Evolutionary conservation across 2,888 invertebrate genomes (phyloP).

Genomic region (Sericinus montela): DNA sequence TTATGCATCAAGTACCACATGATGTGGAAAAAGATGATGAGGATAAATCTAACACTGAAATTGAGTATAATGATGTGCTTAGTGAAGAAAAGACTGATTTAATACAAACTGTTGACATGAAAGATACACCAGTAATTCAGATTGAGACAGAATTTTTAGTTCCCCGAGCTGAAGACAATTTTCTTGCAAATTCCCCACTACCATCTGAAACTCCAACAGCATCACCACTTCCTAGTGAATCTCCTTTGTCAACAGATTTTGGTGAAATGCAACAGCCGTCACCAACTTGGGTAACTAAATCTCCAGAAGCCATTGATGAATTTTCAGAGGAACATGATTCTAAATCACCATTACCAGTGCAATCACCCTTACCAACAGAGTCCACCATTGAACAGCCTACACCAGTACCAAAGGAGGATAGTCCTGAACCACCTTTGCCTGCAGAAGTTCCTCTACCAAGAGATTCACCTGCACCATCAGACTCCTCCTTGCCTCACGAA

Average conservation of each 20-base stretch:
- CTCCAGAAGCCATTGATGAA: conserved; percentile 1
- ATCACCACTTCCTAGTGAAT: conserved; percentile 8
- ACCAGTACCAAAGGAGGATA: conserved; percentile 20
- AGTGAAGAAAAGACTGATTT: conserved; percentile 15
- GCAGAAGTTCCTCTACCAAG: conserved; percentile 21
- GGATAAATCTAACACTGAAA: background rate
- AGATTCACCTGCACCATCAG: conserved; percentile 27
- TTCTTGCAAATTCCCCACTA: conserved; percentile 20
- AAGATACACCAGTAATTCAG: conserved; percentile 20
- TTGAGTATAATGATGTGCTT: conserved; percentile 3
- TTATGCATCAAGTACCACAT: conserved; percentile 19
- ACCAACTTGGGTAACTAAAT: background rate
- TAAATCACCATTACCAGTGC: conserved; percentile 5
- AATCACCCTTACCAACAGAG: conserved; percentile 20
- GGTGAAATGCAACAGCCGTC: conserved; percentile 1
- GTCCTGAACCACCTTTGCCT: conserved; percentile 24
- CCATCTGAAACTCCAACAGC: conserved; percentile 21
- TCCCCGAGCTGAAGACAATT: conserved; percentile 2
- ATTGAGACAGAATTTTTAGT: conserved; percentile 16
- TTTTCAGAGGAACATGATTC: background rate
- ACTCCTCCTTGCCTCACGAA: conserved; percentile 27
- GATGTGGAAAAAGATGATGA: background rate
- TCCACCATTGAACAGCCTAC: conserved; percentile 9
- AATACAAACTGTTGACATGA: conserved; percentile 12
- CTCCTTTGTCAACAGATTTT: conserved; percentile 12